phyloP scores from a whole-genome alignment of 2,113 vertebrate species.

The Antechinus stuartii region DNA sequence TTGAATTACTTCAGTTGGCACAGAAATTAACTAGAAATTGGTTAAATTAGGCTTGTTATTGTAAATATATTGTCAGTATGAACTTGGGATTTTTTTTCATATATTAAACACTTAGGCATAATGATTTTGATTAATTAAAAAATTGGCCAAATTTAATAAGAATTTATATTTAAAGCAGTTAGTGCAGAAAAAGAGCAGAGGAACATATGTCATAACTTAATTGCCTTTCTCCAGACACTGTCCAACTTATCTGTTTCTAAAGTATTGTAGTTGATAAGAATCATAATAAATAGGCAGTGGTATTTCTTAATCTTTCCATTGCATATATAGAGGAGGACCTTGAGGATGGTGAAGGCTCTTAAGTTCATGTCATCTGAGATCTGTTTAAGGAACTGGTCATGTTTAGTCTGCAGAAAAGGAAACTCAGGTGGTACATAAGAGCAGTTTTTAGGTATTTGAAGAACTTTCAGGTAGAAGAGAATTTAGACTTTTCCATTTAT shows the following conservation, averaged over 20 bases:
- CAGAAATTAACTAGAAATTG: background rate
- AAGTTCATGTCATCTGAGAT: background rate
- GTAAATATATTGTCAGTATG: background rate
- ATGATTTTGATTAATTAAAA: background rate
- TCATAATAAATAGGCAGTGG: background rate
- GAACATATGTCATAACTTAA: background rate
- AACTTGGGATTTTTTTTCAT: background rate
- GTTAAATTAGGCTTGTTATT: background rate
- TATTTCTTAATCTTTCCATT: background rate
- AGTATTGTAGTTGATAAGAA: background rate
- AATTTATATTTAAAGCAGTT: slow-evolving; percentile 20
- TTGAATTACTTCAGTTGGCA: background rate
- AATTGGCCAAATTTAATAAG: background rate
- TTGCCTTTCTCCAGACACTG: background rate
- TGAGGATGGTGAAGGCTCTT: background rate
- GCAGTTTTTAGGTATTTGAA: background rate
- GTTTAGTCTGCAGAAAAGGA: background rate
- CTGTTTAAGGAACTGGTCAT: background rate
- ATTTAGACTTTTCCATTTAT: background rate
- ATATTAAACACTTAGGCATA: background rate
- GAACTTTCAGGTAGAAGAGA: background rate
- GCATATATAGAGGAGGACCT: background rate
- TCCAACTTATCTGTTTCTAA: background rate
- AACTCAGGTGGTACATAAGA: background rate
- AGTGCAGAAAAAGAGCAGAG: background rate